Evolutionary conservation across 1,140 invertebrate species (phyloP).

Genomic region (Triops cancriformis): DNA sequence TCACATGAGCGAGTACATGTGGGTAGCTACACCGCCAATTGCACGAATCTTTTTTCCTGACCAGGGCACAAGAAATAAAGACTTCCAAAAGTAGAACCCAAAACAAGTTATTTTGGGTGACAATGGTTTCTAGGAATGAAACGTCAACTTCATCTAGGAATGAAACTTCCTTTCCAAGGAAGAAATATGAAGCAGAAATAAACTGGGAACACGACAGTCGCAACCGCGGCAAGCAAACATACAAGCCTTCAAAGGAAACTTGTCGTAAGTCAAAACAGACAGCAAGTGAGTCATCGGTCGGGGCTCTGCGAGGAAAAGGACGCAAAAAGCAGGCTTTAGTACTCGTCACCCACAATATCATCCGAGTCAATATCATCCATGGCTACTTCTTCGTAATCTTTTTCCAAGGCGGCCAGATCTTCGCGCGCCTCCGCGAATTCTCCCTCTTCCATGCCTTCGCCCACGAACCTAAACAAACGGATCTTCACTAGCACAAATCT

Average conservation of each 20-base stretch:
- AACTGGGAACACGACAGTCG: too few relatives aligned
- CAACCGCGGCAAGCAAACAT: too few relatives aligned
- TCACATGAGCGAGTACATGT: conserved; percentile 13
- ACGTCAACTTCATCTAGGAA: too few relatives aligned
- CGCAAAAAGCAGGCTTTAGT: conserved; percentile 25
- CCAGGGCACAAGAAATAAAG: too few relatives aligned
- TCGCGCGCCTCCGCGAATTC: conserved; percentile 65
- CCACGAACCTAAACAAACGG: conserved; percentile 39
- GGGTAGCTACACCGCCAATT: too few relatives aligned
- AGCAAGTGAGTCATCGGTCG: neutral
- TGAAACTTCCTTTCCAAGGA: too few relatives aligned
- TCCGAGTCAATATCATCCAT: conserved; percentile 56
- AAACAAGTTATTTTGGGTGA: too few relatives aligned
- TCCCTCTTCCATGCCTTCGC: conserved; percentile 62
- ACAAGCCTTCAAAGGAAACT: too few relatives aligned
- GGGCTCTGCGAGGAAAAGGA: neutral
- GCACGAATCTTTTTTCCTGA: too few relatives aligned
- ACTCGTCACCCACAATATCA: conserved; percentile 56
- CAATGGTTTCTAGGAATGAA: too few relatives aligned
- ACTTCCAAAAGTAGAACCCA: too few relatives aligned
- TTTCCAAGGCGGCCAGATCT: conserved; percentile 60
- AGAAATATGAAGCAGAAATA: too few relatives aligned
- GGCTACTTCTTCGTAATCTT: conserved; percentile 56
- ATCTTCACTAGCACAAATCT: neutral
- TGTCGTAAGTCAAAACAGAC: neutral